phyloP scores from a whole-genome alignment of 2,113 vertebrate genomes.

The Xenopus tropicalis region UCB_Xtro_10.0 CM004452.2:37794001-37794500 shows the following conservation, averaged over 20 bases:
- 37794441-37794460: too few relatives aligned
- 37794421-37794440: too few relatives aligned
- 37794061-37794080: background rate
- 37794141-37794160: background rate
- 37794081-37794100: slow-evolving; percentile 7
- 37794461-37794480: background rate
- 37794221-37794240: background rate
- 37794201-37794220: slow-evolving; percentile 14
- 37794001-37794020: too few relatives aligned
- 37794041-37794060: too few relatives aligned
- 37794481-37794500: background rate
- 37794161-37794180: background rate
- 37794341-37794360: background rate
- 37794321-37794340: background rate
- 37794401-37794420: too few relatives aligned
- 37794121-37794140: slow-evolving; percentile 13
- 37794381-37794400: too few relatives aligned
- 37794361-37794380: background rate
- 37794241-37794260: background rate
- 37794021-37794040: too few relatives aligned
- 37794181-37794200: background rate
- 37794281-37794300: background rate
- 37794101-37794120: background rate
- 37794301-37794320: background rate
- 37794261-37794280: background rate